These are phyloP conservation scores for Propsilocerus akamusi DNA, from an alignment of 1,140 invertebrate genomes.

Conservation along the genomic window DNA sequence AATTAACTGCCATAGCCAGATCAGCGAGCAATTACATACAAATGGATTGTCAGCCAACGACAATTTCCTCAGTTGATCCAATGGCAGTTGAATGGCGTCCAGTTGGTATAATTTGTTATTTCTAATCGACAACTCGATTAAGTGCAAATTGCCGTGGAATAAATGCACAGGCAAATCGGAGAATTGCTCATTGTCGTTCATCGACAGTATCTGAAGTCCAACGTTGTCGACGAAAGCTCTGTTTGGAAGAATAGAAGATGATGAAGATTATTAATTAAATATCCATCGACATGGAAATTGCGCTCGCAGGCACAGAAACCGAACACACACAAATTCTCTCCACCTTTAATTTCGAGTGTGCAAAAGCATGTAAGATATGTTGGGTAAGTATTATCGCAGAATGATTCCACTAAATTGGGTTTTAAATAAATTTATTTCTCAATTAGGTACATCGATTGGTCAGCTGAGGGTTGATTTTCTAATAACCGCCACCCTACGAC, in stretches of 20 bases:
- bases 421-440: no score
- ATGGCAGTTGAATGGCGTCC: constrained; percentile 58
- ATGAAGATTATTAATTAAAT: no score
- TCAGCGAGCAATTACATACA: constrained; percentile 68
- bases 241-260: neutral
- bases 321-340: no score
- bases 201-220: constrained; percentile 52
- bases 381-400: no score
- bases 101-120: constrained; percentile 50
- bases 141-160: constrained; percentile 54
- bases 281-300: no score
- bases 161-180: constrained; percentile 44
- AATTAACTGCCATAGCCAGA: constrained; percentile 64
- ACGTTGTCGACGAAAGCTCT: constrained; percentile 68
- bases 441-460: no score
- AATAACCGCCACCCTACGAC: no score
- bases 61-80: constrained; percentile 48
- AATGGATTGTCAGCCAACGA: constrained; percentile 64
- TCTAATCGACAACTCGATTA: constrained; percentile 49
- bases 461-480: no score
- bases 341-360: no score
- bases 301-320: no score
- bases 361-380: no score
- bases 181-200: constrained; percentile 56
- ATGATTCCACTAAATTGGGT: no score